These are phyloP conservation scores for Paracentrotus lividus DNA, from an alignment of 53 echinoderm and acorn worm species.

Conservation along the genomic window DNA sequence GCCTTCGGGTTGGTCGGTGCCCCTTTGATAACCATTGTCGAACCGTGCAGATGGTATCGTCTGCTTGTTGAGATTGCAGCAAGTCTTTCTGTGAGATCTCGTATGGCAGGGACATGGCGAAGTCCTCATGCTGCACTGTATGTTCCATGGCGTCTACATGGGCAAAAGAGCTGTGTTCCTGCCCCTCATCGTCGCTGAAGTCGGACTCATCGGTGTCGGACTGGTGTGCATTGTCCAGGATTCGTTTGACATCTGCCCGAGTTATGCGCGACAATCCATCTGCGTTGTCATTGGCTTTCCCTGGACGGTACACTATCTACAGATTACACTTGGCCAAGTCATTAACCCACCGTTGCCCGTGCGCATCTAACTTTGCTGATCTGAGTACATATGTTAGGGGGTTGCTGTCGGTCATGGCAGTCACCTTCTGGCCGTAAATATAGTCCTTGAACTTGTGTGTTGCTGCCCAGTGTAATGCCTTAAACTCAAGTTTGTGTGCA, in stretches of 20 bases:
- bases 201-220: no score
- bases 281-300: conserved; percentile 57
- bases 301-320: background rate
- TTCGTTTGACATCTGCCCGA: background rate
- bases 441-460: conserved; percentile 65
- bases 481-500: conserved; percentile 63
- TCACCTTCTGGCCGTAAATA: conserved; percentile 43
- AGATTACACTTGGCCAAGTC: conserved; percentile 28
- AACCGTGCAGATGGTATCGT: background rate
- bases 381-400: conserved; percentile 52
- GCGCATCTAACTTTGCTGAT: conserved; percentile 58
- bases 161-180: no score
- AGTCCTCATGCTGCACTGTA: background rate
- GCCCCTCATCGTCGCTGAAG: background rate
- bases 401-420: conserved; percentile 53
- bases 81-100: background rate
- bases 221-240: background rate
- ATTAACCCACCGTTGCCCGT: conserved; percentile 58
- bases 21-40: background rate
- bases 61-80: background rate
- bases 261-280: conserved; percentile 59
- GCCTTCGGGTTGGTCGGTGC: background rate
- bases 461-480: conserved; percentile 69
- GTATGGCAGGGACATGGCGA: background rate
- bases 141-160: background rate